Evolutionary conservation across 2,797 vertebrate species (phyloP), one percentile per base, ranked within the genome.

Genomic region (Ctenochaetus hawaiiensis): DNA sequence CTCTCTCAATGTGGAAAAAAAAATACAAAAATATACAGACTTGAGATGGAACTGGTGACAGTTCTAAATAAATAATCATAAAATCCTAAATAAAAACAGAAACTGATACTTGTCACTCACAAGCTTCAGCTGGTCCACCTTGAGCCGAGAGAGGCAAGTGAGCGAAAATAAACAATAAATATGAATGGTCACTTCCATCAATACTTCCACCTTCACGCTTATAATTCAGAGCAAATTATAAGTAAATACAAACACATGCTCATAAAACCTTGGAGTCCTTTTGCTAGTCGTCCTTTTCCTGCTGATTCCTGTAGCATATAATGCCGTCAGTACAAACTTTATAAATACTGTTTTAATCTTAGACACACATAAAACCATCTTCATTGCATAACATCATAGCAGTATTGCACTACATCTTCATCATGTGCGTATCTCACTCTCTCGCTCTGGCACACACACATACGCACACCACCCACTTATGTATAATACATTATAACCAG

Each of bases 341-440:
- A 87, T 85, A 87, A 86, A 90, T 92, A 87, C 84, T 75, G 62
- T 80, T 86, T 87, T 65, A 67, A 88, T 86, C 81, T 87, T 85
- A 72, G 70, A 87, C 81, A 86, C 80, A 87, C 57, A 51, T 86
- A 81, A 75, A 92, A 82, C 87, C 90, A 80, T 88, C 89, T 84
- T 87, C 87, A 75, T 94, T 94, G 93, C 93, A 94, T 94, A 94
- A 93, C 92, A 92, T 92, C 91, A 86, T 83, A 86, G 85, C 91
- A 82, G 78, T 94, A 93, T 93, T 93, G 92, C 92, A 93, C 91
- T 82, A 90, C 73, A 79, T 89, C 88, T 84, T 80, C 71, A 62
- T 80, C 71, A 60, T 71, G 75, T 92, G 87, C 45, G 69, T 85
- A 77, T 91, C 81, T 87, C 85, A 87, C 80, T 85, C 86, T 73